phyloP scores from a whole-genome alignment of 2,113 vertebrate genomes.

The Epinephelus cyanopodus region DNA sequence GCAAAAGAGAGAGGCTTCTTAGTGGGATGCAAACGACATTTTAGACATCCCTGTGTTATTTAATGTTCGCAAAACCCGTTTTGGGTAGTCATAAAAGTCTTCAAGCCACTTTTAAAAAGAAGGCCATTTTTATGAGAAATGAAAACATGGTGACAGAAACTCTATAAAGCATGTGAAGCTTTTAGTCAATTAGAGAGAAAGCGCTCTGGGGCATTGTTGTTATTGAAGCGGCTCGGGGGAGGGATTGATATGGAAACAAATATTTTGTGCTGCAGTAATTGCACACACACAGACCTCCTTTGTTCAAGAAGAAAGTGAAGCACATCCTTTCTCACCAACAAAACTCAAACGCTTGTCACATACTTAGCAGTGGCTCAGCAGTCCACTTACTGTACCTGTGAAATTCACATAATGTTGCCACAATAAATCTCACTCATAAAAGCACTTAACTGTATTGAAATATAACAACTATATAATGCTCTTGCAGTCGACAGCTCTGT shows the following conservation, averaged over 20 bases:
- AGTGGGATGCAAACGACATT: conserved; percentile 66
- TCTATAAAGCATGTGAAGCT: conserved; percentile 84
- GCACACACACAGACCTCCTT: conserved; percentile 40
- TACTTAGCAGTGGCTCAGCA: background rate
- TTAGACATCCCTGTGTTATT: conserved; percentile 70
- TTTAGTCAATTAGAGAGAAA: conserved; percentile 84
- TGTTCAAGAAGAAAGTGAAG: conserved; percentile 53
- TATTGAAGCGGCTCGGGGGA: conserved; percentile 65
- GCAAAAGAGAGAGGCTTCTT: conserved; percentile 55
- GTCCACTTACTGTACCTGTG: conserved; percentile 34
- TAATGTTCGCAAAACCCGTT: conserved; percentile 71
- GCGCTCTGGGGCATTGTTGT: conserved; percentile 72
- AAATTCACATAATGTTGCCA: conserved; percentile 35
- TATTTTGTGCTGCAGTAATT: conserved; percentile 65
- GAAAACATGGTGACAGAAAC: conserved; percentile 82
- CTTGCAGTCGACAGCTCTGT: conserved; percentile 21
- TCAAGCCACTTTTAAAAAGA: conserved; percentile 77
- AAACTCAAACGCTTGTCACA: conserved; percentile 25
- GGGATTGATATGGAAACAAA: conserved; percentile 65
- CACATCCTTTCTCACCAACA: conserved; percentile 36
- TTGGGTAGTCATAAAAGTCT: conserved; percentile 80
- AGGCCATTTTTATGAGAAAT: conserved; percentile 82
- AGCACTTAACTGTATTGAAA: conserved; percentile 75
- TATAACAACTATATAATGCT: conserved; percentile 64
- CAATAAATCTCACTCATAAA: conserved; percentile 67